Evolutionary conservation across 2,113 vertebrate species (phyloP), one percentile per base, ranked within the genome.

Genomic region (Strix aluco): DNA sequence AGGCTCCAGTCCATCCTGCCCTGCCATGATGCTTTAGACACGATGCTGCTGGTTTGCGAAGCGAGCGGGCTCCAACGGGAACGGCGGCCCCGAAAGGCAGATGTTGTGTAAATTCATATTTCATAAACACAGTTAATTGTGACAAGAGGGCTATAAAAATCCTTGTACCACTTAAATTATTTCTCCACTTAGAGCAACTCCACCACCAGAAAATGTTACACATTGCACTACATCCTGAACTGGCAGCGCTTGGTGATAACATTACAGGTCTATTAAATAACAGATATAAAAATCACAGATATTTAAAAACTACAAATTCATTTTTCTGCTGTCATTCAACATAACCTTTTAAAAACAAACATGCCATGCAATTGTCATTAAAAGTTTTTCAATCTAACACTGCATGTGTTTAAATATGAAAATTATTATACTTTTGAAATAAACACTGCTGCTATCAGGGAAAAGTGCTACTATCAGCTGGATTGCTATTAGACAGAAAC

Each of bases 61-160:
- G 34, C 2, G 0, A 66, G 47, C 3, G 0, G 54, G 49, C 51
- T 86, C 90, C 2, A 2, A 29, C 1, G 25, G 94, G 80, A 90
- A 46, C 1, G 4, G 8, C 1, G 0, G 49, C 54, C 85, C 69
- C 71, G 0, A 70, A 54, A 95, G 85, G 86, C 96, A 92, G 91
- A 89, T 75, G 86, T 74, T 83, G 58, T 52, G 81, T 62, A 95
- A 96, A 97, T 93, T 36, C 87, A 16, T 92, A 93, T 96, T 95
- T 97, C 95, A 95, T 90, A 86, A 67, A 92, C 72, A 84, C 51
- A 21, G 94, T 63, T 94, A 96, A 96, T 93, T 94, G 94, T 84
- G 92, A 94, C 93, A 86, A 86, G 92, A 79, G 92, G 17, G 66
- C 95, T 75, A 52, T 92, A 94, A 96, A 97, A 94, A 81, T 75